Evolutionary conservation across 2,888 invertebrate species (phyloP), one percentile per base, ranked within the genome.

Genomic region (Drosophila colorata): DNA sequence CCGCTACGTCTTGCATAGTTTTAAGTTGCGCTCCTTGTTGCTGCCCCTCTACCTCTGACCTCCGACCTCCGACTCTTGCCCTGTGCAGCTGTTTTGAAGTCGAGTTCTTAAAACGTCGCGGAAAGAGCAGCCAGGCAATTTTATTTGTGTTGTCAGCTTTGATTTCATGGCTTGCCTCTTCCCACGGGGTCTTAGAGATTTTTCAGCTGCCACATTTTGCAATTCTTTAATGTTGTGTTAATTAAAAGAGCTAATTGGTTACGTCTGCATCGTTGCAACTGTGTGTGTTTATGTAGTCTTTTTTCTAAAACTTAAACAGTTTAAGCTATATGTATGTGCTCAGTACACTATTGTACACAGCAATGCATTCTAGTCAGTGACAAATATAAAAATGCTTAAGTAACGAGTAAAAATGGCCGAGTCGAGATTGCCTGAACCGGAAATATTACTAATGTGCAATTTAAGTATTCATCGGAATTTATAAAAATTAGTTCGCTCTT

Each of bases 171-270:
- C 41, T 53, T 58, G 53, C 59, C 65, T 43, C 47, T 46, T 66
- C 43, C 51, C 41, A 16, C 20, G 16, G 37, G 18, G 11, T 46
- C 58, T 70, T 41, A 8, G 23, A 9, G 4, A 41, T 48, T 28
- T 40, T 44, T 23, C 59, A 48, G 33, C 78, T 66, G 64, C 53
- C 64, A 72, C 74, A 64, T 59, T 66, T 53, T 67, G 49, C 43
- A 51, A 65, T 55, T 38, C 66, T 66, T 76, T 76, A 87, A 78
- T 78, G 66, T 74, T 74, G 70, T 74, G 85, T 69, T 83, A 83
- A 83, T 87, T 83, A 83, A 87, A 76, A 66, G 46, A 60, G 65
- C 76, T 87, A 82, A 82, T 82, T 84, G 82, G 66, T 69, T 51
- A 46, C 46, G 49, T 46, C 35, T 49, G 23, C 41, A 16, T 25